Evolutionary conservation across 2,797 vertebrate genomes (phyloP).

Genomic region (Acanthiza pusilla): DNA sequence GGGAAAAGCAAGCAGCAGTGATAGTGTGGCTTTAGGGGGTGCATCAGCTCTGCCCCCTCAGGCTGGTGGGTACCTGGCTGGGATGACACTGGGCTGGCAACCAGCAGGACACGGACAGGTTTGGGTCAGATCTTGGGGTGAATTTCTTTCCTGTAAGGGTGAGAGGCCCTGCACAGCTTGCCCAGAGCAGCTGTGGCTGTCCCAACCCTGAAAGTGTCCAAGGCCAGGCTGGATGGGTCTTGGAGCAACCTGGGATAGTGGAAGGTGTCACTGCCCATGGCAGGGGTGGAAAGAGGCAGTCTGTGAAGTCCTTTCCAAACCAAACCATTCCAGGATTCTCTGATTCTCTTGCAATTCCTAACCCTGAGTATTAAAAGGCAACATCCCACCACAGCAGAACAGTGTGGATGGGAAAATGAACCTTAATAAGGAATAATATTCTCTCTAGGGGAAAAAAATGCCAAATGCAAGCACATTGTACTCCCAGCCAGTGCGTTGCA

Average conservation of each 20-base stretch:
- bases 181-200: neutral
- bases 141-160: neutral
- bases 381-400: neutral
- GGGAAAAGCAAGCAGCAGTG: too few relatives aligned
- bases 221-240: neutral
- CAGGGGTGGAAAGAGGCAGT: neutral
- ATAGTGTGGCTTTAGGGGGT: rapidly evolving
- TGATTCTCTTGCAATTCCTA: neutral
- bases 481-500: neutral
- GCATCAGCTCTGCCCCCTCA: neutral
- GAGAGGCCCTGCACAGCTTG: neutral
- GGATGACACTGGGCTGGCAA: neutral
- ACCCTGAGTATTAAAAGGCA: neutral
- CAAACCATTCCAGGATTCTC: neutral
- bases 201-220: neutral
- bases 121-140: too few relatives aligned
- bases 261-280: neutral
- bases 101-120: rapidly evolving
- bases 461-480: neutral
- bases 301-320: neutral
- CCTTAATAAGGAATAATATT: constrained; percentile 12
- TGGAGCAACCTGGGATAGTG: neutral
- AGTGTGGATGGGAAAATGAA: neutral
- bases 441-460: neutral
- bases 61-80: neutral